A percentile compares a stretch with the other conserved stretches of the same genome.
Evolutionary conservation across 2,888 invertebrate species (phyloP).

Genomic region (Oxytorus armatus): DNA sequence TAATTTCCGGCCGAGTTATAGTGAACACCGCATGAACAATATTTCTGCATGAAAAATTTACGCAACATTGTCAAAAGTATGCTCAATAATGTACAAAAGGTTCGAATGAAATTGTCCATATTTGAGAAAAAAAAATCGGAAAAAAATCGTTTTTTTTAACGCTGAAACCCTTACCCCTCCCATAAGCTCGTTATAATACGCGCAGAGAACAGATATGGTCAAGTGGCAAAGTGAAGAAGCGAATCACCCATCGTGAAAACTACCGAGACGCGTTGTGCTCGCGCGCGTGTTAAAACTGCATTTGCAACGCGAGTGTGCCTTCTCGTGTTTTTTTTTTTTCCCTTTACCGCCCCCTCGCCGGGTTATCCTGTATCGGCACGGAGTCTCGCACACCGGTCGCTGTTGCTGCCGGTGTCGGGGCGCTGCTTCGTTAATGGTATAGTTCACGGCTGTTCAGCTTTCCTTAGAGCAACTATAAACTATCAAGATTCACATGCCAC

Average conservation of each 20-base stretch:
- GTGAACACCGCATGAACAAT: too few relatives aligned
- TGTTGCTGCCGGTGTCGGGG: conserved; percentile 36
- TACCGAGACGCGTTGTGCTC: conserved; percentile 1
- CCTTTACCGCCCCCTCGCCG: conserved; percentile 6
- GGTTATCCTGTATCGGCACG: conserved; percentile 42
- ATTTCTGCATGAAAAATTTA: too few relatives aligned
- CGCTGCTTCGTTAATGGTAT: conserved; percentile 60
- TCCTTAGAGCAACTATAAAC: conserved; percentile 62
- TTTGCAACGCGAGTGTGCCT: conserved; percentile 13
- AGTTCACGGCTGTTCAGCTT: conserved; percentile 70
- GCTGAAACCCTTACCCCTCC: too few relatives aligned
- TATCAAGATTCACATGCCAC: conserved; percentile 66
- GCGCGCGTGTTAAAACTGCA: conserved; percentile 15
- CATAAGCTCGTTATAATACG: conserved; percentile 58
- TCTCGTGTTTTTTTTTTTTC: conserved; percentile 11
- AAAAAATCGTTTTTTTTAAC: too few relatives aligned
- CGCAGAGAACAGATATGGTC: conserved; percentile 29
- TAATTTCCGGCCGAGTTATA: too few relatives aligned
- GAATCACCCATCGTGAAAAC: conserved; percentile 30
- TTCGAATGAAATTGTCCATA: too few relatives aligned
- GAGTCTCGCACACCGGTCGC: conserved; percentile 31
- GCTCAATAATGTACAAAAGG: too few relatives aligned
- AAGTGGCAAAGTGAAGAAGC: conserved; percentile 10
- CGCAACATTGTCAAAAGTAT: too few relatives aligned
- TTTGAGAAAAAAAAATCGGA: too few relatives aligned